These are phyloP conservation scores for Chalcosyrphus nemorum DNA, from an alignment of 2,888 invertebrate genomes.

Conservation along the genomic window DNA sequence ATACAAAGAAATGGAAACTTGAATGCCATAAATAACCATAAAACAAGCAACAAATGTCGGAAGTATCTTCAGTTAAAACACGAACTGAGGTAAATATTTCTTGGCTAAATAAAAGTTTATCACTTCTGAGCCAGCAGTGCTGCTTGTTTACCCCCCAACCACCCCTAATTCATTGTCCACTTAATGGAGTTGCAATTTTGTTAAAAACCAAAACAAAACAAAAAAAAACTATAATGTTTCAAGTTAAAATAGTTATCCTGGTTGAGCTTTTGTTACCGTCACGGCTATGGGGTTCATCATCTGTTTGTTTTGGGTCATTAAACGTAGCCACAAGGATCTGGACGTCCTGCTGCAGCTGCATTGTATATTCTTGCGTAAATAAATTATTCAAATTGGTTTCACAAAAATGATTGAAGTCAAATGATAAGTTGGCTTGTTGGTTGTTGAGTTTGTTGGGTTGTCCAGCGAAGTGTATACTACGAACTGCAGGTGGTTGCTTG, in stretches of 20 bases:
- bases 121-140: background rate
- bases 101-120: constrained; percentile 38
- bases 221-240: constrained; percentile 47
- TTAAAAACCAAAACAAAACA: too few species aligned
- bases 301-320: constrained; percentile 49
- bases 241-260: constrained; percentile 42
- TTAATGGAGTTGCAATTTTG: constrained; percentile 44
- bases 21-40: constrained; percentile 56
- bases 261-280: constrained; percentile 22
- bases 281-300: constrained; percentile 42
- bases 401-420: constrained; percentile 68
- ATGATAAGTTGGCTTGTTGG: constrained; percentile 63
- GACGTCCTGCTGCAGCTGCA: background rate
- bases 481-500: constrained; percentile 26
- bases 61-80: constrained; percentile 51
- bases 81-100: constrained; percentile 23
- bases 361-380: background rate
- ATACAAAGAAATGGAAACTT: constrained; percentile 33
- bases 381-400: constrained; percentile 66
- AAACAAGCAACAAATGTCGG: constrained; percentile 52
- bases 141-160: background rate
- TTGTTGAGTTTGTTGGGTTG: too few species aligned
- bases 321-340: constrained; percentile 16
- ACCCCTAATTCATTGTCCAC: constrained; percentile 44
- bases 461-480: too few species aligned